Base-by-base conservation (phyloP, 1,140 invertebrate species). In the Hydropsyche tenuis region DNA sequence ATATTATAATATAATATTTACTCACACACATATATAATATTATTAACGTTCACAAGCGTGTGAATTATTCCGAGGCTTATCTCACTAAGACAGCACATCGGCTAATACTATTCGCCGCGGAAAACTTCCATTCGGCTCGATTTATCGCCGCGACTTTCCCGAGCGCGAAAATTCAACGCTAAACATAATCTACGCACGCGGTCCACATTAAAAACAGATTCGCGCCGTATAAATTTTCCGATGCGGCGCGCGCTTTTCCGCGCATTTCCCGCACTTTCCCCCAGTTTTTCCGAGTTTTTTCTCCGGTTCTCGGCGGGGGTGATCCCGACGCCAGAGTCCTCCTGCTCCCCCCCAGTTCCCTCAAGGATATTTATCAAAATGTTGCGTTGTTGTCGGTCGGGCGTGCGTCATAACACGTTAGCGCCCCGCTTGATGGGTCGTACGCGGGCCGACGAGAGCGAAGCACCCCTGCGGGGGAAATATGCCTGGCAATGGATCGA, bases 291-390 rank as follows among this genome's bases (percentile, higher is more conserved):
- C 30, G 3, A 9, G 9, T 37, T 37, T 37, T 37, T 37, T 37
- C 30, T 9, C 30, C 9, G 30, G 3, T 9, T 4, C 9, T 37
- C 9, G 3, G 9, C 9, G 30, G 30, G 9, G 30, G 9, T 4
- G 30, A 4, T 37, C 30, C 9, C 30, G 9, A 9, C 9, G 9
- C 30, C 30, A 9, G 30, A 4, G 3, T 37, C 30, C 9, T 4
- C 30, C 30, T 37, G 9, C 4, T 25, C 7, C 22, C 1, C 14
- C 22, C 14, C 1, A 42, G 37, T n/a, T 63, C 69, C 53, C 53
- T 43, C 22, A 48, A 63, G 42, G 69, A 62, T 63, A 72, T 72
- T 72, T 72, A 72, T 72, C 69, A 72, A 72, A 72, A 63, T 72
- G 51, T 72, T 72, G 25, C 69, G 25, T 62, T 72, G 69, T 62